A percentile compares a stretch with the other conserved stretches of the same genome.
Conservation (phyloP, 1,140 invertebrate genomes). For the Pseudomyrmex cubaensis region DNA sequence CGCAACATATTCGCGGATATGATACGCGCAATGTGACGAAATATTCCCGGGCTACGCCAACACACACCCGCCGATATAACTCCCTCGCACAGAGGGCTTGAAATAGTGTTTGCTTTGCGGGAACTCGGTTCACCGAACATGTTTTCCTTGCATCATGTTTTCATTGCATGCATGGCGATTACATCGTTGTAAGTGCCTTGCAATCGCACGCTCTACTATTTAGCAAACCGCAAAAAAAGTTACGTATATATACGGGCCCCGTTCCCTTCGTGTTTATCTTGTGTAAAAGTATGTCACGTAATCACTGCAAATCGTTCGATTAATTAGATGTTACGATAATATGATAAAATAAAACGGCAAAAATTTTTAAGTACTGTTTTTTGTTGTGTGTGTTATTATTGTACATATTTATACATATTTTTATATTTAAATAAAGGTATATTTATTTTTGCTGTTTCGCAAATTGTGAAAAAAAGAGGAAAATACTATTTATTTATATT, state of each 20-base stretch:
- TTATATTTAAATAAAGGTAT: not conserved
- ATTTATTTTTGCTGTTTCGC: not conserved
- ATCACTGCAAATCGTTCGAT: not conserved
- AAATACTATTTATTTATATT: not conserved
- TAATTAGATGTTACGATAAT: too few species aligned
- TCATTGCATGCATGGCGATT: constrained; percentile 38
- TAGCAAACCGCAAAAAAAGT: constrained; percentile 18
- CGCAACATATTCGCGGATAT: constrained; percentile 13
- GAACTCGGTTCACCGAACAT: constrained; percentile 41
- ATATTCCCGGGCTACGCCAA: constrained; percentile 16
- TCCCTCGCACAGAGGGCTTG: constrained; percentile 4
- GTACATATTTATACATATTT: too few species aligned
- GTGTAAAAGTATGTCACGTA: not conserved
- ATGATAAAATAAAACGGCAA: too few species aligned
- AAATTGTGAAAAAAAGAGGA: too few species aligned
- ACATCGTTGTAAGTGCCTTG: constrained; percentile 47
- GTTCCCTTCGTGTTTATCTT: not conserved
- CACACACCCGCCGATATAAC: constrained; percentile 10
- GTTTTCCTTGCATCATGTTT: constrained; percentile 51
- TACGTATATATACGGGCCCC: not conserved
- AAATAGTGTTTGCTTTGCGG: constrained; percentile 51
- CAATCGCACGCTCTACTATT: constrained; percentile 33
- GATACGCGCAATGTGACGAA: constrained; percentile 40
- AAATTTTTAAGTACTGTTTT: not conserved
- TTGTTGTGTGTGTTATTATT: not conserved